Conservation (phyloP, 2,888 invertebrate species). For the Chymomyza fuscimana region DNA sequence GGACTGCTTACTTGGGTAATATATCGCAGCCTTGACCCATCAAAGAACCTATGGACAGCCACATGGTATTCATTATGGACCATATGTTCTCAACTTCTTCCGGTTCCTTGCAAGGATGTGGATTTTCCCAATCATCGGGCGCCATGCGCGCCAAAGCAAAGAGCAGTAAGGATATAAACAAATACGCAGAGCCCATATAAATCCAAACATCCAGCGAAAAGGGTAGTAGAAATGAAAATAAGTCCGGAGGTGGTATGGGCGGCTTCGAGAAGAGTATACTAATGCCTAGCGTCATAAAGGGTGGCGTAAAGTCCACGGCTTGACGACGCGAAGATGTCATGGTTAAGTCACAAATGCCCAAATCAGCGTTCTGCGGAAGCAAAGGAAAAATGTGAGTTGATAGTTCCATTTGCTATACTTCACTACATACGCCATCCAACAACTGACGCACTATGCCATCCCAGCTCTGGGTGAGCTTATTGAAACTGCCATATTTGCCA, state of each 20-base stretch:
- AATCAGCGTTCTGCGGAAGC: slow-evolving; percentile 89
- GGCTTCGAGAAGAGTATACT: slow-evolving; percentile 93
- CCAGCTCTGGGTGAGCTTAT: slow-evolving; percentile 87
- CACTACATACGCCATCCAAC: slow-evolving; percentile 84
- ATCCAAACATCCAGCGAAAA: slow-evolving; percentile 94
- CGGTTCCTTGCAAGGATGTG: slow-evolving; percentile 93
- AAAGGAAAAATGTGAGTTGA: slow-evolving; percentile 1
- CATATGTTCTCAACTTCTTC: slow-evolving; percentile 94
- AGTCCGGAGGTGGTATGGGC: slow-evolving; percentile 85
- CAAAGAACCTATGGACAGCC: slow-evolving; percentile 94
- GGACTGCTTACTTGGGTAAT: slow-evolving; percentile 87
- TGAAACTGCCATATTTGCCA: slow-evolving; percentile 85
- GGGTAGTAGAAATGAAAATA: slow-evolving; percentile 95
- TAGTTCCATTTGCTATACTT: neutral
- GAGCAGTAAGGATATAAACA: slow-evolving; percentile 90
- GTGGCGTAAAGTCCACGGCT: slow-evolving; percentile 96
- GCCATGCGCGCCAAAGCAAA: slow-evolving; percentile 91
- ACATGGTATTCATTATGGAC: slow-evolving; percentile 91
- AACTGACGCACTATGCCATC: slow-evolving; percentile 88
- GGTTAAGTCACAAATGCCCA: slow-evolving; percentile 97
- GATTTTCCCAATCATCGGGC: slow-evolving; percentile 96
- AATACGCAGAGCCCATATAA: slow-evolving; percentile 92
- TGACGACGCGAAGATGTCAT: slow-evolving; percentile 94
- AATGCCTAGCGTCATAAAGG: slow-evolving; percentile 98
- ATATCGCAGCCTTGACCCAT: slow-evolving; percentile 97